phyloP scores from a whole-genome alignment of 2,797 vertebrate species.

The Odontamblyopus lacepedii region DNA sequence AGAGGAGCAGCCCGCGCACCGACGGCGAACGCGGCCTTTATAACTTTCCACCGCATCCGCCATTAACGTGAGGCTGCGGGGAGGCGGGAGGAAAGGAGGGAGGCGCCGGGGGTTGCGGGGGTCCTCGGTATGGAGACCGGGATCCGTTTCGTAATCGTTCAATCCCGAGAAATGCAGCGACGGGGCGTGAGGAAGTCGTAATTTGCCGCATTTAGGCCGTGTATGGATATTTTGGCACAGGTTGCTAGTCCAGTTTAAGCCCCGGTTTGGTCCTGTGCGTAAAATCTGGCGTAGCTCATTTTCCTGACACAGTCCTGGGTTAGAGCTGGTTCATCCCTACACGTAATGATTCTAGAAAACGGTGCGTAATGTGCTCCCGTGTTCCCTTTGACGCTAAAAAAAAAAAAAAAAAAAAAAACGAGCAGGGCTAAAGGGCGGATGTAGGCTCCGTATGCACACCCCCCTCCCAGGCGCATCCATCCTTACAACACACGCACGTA shows the following conservation, averaged over 20 bases:
- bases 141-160: conserved; percentile 9
- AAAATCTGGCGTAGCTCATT: not conserved
- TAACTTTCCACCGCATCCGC: conserved; percentile 43
- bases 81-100: conserved; percentile 13
- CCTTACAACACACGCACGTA: conserved; percentile 6
- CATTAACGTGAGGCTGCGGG: conserved; percentile 25
- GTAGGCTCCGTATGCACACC: conserved; percentile 21
- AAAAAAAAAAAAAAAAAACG: conserved; percentile 12
- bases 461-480: conserved; percentile 15
- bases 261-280: not conserved
- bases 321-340: not conserved
- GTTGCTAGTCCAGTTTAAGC: not conserved
- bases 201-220: not conserved
- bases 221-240: not conserved
- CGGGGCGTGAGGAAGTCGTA: not conserved
- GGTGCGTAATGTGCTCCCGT: not conserved
- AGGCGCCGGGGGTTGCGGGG: conserved; percentile 4
- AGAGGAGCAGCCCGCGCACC: not conserved
- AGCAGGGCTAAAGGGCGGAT: conserved; percentile 52
- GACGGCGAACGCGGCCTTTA: conserved; percentile 29
- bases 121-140: conserved; percentile 25
- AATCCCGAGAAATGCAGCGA: not conserved
- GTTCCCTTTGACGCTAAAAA: conserved; percentile 25
- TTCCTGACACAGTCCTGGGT: not conserved
- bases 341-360: not conserved